Percentiles rank a stretch among this genome's conserved stretches.
phyloP scores from a whole-genome alignment of 2,797 vertebrate species.

The Hippocampus kuda region DNA sequence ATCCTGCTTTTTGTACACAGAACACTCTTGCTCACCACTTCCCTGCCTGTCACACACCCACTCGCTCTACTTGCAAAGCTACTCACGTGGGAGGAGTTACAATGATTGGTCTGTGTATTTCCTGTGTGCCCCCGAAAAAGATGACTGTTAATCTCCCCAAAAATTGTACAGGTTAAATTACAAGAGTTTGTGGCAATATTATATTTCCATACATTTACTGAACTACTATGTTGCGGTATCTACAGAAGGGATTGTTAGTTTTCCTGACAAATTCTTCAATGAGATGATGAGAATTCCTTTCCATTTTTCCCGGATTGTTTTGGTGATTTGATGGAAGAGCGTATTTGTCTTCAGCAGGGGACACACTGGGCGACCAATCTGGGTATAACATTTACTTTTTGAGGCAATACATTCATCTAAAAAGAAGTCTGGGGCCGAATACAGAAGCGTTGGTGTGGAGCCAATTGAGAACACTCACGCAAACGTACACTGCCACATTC shows the following conservation, averaged over 20 bases:
- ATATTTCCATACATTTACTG: not conserved
- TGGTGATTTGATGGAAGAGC: too few species aligned
- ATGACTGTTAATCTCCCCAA: not conserved
- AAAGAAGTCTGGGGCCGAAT: not conserved
- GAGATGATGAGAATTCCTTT: not conserved
- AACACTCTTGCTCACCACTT: not conserved
- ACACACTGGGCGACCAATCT: too few species aligned
- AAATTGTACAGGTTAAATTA: not conserved
- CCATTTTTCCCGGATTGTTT: not conserved
- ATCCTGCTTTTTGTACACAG: not conserved
- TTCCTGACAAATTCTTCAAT: not conserved
- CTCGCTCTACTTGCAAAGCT: not conserved
- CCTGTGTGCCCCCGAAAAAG: not conserved
- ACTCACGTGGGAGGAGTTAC: not conserved
- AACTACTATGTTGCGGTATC: too few species aligned
- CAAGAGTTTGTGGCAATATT: not conserved
- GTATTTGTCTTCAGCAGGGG: too few species aligned
- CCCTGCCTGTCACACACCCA: not conserved
- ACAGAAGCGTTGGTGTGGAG: not conserved
- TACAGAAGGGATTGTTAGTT: too few species aligned
- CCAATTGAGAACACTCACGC: conserved; percentile 24
- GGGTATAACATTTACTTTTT: conserved; percentile 20
- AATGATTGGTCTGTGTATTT: not conserved
- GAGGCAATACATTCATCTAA: not conserved
- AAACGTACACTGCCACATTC: conserved; percentile 26